Evolutionary conservation across 2,797 vertebrate genomes (phyloP), one percentile per base, ranked within the genome.

Genomic region (Anguilla megastoma): DNA sequence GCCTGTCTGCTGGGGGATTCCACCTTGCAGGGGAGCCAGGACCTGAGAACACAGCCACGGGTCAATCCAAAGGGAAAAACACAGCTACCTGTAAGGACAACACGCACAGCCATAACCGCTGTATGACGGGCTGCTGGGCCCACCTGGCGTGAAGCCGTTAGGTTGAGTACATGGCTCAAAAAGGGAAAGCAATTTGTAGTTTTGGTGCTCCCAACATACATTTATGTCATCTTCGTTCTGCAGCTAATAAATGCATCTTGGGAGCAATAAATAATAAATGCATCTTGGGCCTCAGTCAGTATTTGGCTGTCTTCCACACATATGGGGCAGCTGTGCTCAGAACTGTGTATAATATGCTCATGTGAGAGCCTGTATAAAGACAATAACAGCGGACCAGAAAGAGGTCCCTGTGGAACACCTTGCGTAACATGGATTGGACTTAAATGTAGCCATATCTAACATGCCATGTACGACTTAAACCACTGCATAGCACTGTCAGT

Each of bases 1-100:
- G 88, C 98, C 98, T 0, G 98, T 97, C 92, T 99, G 98, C 94
- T 98, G 98, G 54, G 98, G 92, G 88, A 99, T 95, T 24, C 97
- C 97, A 92, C 98, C 98, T 92, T 97, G 98, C 90, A 99, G 94
- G 90, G 98, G 98, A 91, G 97, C 92, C 93, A 99, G 94, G 86
- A 99, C 98, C 98, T 99, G 93, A 84, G 88, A 1, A 83, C 21
- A 89, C 21, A 74, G n/a, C 1, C 66, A 10, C 0, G 63, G 41
- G 0, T 14, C 30, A 88, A 9, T 9, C 69, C 27, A 76, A 9
- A 33, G 30, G n/a, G 33, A 12, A 6, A 10, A 30, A 33, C n/a
- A 8, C 21, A 66, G 21, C 60, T n/a, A 24, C 5, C 60, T n/a
- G 60, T 69, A 27, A 18, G 33, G 36, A 16, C 52, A 18, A 52